Evolutionary conservation across 2,797 vertebrate species (phyloP), one percentile per base, ranked within the genome.

Genomic region (Crax fasciolata): DNA sequence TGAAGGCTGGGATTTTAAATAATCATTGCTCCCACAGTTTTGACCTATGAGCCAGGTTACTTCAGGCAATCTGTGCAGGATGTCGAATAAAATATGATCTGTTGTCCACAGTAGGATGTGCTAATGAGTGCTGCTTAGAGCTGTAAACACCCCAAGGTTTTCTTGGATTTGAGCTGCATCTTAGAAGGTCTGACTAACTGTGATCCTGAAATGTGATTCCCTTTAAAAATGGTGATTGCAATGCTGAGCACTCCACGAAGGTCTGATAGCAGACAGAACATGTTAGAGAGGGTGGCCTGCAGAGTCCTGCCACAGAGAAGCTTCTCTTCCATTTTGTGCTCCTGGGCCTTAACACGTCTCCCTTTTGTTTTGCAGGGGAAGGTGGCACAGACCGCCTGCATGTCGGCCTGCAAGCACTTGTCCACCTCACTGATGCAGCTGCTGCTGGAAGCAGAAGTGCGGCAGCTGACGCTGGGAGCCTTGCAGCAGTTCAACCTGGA

Each of bases 351-450:
- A 48, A 21, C 24, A 2, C 2, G 25, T 52, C 68, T 92, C n/a
- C 12, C 11, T 62, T 73, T 84, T 97, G 17, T 92, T 62, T 96
- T 93, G 61, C 97, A 99, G 99, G 99, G 99, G 32, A 99, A 99
- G 93, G 99, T 99, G 90, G 99, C 99, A 0, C 99, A 99, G 98
- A 99, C 99, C 0, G 99, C 99, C 32, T 99, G 99, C 90, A 99
- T 99, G 99, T 99, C 99, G 0, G 99, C 99, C 35, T 99, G 99
- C 95, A 99, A 99, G 24, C 99, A 99, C 97, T 98, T 99, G 86
- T 98, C 99, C 93, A 99, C 99, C n/a, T 99, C 98, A 1, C 98
- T 99, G 97, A 98, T 99, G 97, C 99, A 99, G 96, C 98, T 99
- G 71, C 98, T 99, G 89, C 98, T 99, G 59, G 99, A 99, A 92